Evolutionary conservation across 2,797 vertebrate species (phyloP), one percentile per base, ranked within the genome.

Genomic region (Pangasius macronema): DNA sequence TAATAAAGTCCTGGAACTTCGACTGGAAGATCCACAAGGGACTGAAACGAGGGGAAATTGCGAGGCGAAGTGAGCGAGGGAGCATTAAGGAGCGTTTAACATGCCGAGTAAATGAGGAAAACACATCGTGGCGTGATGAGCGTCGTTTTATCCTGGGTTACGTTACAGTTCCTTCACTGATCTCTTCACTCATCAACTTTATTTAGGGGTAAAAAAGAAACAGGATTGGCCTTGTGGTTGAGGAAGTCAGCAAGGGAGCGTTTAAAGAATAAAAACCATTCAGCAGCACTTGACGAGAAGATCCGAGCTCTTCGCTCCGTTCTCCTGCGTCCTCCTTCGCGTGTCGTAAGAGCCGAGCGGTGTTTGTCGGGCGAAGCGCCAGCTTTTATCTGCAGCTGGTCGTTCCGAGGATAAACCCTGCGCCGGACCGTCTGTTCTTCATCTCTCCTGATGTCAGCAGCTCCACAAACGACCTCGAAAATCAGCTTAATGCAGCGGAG

Each of bases 391-490:
- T 81, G 87, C 11, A 75, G 30, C 82, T 2, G 67, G 87, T 85
- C 55, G 53, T 57, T 51, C 5, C 24, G 63, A 88, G 83, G 67
- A 82, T 88, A 85, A 85, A 85, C 76, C 77, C 72, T 30, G 49
- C 18, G 57, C 83, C 63, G 65, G 2, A 65, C 30, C 3, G 76
- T 80, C 87, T 88, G 87, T 33, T 85, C 87, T 88, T 88, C 87
- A 85, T 88, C 87, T 85, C 83, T 63, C n/a, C 67, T 85, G 65
- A 63, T 88, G 83, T 88, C 87, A 88, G 77, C 87, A 88, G 76
- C 87, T 87, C 75, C 14, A 27, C 51, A 33, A 83, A 65, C 18
- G 57, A 76, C 86, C 86, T 51, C 80, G 20, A 49, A 5, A 59
- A 55, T 75, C 59, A 27, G 72, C 53, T 59, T 70, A 59, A 55